Conservation (phyloP, 2,113 vertebrate genomes). For the Corythornis cristatus region DNA sequence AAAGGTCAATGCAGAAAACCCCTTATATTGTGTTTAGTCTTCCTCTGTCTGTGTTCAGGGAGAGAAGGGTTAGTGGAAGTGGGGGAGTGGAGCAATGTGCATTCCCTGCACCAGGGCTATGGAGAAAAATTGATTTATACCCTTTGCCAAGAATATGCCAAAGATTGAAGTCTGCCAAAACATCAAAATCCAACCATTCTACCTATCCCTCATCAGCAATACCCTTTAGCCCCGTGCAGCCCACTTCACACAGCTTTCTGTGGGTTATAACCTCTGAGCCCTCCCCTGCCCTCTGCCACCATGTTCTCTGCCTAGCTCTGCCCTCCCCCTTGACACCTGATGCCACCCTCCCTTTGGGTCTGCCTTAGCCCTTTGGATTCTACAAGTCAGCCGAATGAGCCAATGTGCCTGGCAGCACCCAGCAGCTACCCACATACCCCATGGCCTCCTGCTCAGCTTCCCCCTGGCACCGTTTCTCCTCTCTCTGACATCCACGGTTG, state of each 20-base stretch:
- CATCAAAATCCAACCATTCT: background rate
- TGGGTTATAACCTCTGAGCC: background rate
- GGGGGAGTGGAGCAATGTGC: background rate
- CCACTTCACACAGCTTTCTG: background rate
- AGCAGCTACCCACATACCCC: background rate
- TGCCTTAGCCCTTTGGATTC: background rate
- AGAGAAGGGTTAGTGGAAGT: background rate
- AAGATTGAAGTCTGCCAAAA: background rate
- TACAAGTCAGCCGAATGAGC: background rate
- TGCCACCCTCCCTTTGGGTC: background rate
- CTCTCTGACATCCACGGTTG: background rate
- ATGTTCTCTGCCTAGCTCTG: background rate
- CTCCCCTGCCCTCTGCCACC: background rate
- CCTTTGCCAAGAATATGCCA: background rate
- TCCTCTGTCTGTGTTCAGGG: background rate
- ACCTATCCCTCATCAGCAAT: background rate
- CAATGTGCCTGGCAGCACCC: background rate
- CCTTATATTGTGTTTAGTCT: background rate
- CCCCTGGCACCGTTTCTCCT: fast-evolving
- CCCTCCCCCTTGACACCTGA: fast-evolving
- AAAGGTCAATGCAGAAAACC: background rate
- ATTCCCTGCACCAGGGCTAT: background rate
- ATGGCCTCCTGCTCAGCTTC: background rate
- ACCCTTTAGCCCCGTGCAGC: fast-evolving
- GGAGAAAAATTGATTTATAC: background rate